phyloP scores from a whole-genome alignment of 1,140 invertebrate species.

The Drosophila elegans region DNA sequence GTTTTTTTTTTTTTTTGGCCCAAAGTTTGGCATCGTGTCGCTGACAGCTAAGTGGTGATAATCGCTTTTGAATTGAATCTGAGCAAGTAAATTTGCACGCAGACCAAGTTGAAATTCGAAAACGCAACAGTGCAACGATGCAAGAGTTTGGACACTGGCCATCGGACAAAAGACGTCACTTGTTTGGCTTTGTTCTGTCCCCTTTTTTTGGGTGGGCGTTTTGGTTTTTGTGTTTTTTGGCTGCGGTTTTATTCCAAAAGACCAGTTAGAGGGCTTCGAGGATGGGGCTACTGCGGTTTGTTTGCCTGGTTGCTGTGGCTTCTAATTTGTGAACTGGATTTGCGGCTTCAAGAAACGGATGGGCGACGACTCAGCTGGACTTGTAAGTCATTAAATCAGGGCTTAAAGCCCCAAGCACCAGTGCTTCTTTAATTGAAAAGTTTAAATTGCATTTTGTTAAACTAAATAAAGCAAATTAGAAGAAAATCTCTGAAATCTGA shows the following conservation, averaged over 20 bases:
- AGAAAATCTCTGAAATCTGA: not conserved
- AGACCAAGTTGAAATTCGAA: slow-evolving; percentile 75
- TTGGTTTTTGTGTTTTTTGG: slow-evolving; percentile 59
- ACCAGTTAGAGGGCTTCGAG: slow-evolving; percentile 2
- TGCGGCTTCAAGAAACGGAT: slow-evolving; percentile 30
- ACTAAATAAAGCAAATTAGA: not conserved
- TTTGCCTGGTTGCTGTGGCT: slow-evolving; percentile 61
- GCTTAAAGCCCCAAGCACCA: slow-evolving; percentile 2
- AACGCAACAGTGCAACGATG: slow-evolving; percentile 61
- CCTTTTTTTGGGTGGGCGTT: slow-evolving; percentile 12
- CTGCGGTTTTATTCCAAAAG: slow-evolving; percentile 19
- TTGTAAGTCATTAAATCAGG: slow-evolving; percentile 68
- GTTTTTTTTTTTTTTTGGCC: slow-evolving; percentile 6
- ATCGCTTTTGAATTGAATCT: slow-evolving; percentile 82
- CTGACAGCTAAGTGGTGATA: slow-evolving; percentile 79
- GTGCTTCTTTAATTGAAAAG: slow-evolving; percentile 7
- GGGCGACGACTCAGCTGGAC: slow-evolving; percentile 21
- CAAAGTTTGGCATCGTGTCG: slow-evolving; percentile 66
- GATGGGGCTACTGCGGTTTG: slow-evolving; percentile 30
- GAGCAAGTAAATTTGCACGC: slow-evolving; percentile 67
- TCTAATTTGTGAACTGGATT: slow-evolving; percentile 72
- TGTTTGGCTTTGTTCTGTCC: slow-evolving; percentile 4
- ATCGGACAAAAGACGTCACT: slow-evolving; percentile 44
- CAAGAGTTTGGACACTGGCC: slow-evolving; percentile 39
- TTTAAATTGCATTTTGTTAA: not conserved